phyloP scores from a whole-genome alignment of 2,113 vertebrate genomes.

The Sisor rabdophorus region DNA sequence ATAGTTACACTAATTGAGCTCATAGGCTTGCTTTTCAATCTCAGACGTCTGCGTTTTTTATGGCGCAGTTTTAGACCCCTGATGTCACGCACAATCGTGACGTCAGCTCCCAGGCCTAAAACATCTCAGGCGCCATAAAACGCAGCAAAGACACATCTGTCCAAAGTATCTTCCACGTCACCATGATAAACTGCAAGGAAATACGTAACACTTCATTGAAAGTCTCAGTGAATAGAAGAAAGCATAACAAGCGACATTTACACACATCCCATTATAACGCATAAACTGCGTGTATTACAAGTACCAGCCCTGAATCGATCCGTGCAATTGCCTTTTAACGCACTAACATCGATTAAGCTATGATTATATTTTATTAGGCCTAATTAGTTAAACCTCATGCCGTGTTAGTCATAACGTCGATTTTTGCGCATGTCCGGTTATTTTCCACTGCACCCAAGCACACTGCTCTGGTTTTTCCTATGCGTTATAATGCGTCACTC shows the following conservation, averaged over 20 bases:
- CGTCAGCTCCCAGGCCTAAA: conserved; percentile 24
- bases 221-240: conserved; percentile 1
- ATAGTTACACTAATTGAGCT: neutral
- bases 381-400: neutral
- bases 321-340: neutral
- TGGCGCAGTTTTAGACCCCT: conserved; percentile 30
- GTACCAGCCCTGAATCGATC: neutral
- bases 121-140: neutral
- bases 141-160: conserved; percentile 25
- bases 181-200: conserved; percentile 21
- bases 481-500: conserved; percentile 36
- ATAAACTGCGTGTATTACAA: neutral
- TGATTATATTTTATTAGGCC: neutral
- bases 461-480: neutral
- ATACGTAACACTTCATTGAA: neutral
- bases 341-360: neutral
- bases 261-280: neutral
- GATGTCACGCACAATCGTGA: conserved; percentile 28
- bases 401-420: neutral
- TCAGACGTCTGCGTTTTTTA: conserved; percentile 19
- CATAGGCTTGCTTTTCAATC: neutral
- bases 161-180: conserved; percentile 26
- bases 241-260: conserved; percentile 5
- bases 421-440: neutral
- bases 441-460: neutral